phyloP scores from a whole-genome alignment of 2,888 invertebrate genomes.

The Sinelater perroti region DNA sequence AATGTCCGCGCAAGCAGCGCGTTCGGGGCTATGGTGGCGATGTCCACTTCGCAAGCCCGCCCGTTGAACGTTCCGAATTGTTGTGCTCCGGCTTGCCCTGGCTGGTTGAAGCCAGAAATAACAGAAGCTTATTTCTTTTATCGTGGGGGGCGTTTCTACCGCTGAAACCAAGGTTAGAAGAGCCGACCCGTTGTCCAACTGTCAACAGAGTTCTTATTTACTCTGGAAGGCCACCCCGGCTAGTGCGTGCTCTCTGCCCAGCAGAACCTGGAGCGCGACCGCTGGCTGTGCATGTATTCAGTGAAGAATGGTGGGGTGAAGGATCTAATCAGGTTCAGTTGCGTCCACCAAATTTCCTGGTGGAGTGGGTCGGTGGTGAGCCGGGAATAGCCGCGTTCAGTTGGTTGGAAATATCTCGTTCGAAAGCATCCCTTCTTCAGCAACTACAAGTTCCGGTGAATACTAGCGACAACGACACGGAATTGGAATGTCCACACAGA shows the following conservation, averaged over 20 bases:
- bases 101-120: slow-evolving; percentile 80
- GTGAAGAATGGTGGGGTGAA: slow-evolving; percentile 77
- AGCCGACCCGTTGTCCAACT: slow-evolving; percentile 76
- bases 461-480: slow-evolving; percentile 64
- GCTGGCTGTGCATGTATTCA: slow-evolving; percentile 79
- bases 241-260: slow-evolving; percentile 77
- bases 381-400: slow-evolving; percentile 79
- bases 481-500: slow-evolving; percentile 68
- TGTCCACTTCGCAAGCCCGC: slow-evolving; percentile 71
- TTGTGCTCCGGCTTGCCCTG: slow-evolving; percentile 81
- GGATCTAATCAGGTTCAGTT: slow-evolving; percentile 52
- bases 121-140: slow-evolving; percentile 81
- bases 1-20: slow-evolving; percentile 72
- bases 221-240: slow-evolving; percentile 73
- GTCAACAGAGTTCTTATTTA: slow-evolving; percentile 83
- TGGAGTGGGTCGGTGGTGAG: slow-evolving; percentile 77
- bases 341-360: slow-evolving; percentile 68
- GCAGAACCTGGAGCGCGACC: slow-evolving; percentile 72
- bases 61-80: slow-evolving; percentile 68
- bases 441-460: slow-evolving; percentile 65
- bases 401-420: slow-evolving; percentile 79
- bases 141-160: slow-evolving; percentile 84
- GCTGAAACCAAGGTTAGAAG: slow-evolving; percentile 68
- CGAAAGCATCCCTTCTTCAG: slow-evolving; percentile 69
- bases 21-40: slow-evolving; percentile 73